phyloP scores from a whole-genome alignment of 2,113 vertebrate genomes.

The Datnioides undecimradiatus region DNA sequence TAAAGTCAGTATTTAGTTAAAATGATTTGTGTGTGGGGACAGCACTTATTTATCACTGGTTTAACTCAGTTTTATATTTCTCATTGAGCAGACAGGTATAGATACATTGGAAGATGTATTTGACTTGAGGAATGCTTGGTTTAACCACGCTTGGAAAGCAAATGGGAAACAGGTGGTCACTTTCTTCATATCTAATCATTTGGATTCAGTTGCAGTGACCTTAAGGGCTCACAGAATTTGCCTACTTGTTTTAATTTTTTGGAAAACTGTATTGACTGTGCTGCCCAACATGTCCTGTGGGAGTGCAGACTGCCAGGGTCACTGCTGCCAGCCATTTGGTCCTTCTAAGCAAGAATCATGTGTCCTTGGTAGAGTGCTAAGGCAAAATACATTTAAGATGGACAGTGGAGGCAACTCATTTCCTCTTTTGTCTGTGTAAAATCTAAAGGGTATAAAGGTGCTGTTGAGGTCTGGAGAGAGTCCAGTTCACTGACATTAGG shows the following conservation, averaged over 20 bases:
- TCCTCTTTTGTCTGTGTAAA: neutral
- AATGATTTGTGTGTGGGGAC: slow-evolving; percentile 36
- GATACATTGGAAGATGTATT: neutral
- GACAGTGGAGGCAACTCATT: neutral
- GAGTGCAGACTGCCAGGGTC: slow-evolving; percentile 6
- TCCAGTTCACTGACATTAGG: slow-evolving; percentile 35
- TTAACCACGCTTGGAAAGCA: too few relatives aligned
- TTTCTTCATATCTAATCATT: neutral
- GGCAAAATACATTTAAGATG: neutral
- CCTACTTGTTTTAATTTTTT: slow-evolving; percentile 26
- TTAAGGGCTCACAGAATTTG: neutral
- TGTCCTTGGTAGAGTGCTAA: neutral
- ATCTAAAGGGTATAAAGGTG: neutral
- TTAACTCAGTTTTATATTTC: slow-evolving; percentile 19
- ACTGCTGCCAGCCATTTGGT: slow-evolving; percentile 6
- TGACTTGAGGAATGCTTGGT: neutral
- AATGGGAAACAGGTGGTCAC: neutral
- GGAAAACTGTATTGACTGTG: neutral
- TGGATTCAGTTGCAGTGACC: neutral
- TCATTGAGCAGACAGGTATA: neutral
- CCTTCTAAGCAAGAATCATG: neutral
- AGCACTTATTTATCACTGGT: neutral
- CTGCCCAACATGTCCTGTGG: neutral
- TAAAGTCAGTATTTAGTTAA: slow-evolving; percentile 10
- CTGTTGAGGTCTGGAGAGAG: slow-evolving; percentile 16